Evolutionary conservation across 1,140 invertebrate genomes (phyloP).

Genomic region (Lepidurus arcticus): DNA sequence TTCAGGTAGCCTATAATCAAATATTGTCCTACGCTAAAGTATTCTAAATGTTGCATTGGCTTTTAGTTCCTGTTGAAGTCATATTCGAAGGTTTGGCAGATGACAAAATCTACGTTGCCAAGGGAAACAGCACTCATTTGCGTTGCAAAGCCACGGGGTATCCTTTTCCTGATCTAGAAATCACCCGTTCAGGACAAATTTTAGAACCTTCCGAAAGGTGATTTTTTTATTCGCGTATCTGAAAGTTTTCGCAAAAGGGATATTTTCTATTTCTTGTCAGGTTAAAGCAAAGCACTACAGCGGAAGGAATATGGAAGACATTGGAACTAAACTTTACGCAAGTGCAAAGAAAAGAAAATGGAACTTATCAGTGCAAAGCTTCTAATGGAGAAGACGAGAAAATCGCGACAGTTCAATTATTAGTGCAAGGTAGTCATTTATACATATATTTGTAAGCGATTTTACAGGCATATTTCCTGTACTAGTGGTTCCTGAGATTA

Average conservation of each 20-base stretch:
- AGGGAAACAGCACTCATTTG: conserved; percentile 31
- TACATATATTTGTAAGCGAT: background rate
- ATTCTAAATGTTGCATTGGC: background rate
- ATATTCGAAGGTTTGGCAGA: background rate
- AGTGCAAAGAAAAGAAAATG: conserved; percentile 28
- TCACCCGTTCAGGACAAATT: background rate
- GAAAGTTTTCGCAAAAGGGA: conserved; percentile 23
- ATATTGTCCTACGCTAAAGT: background rate
- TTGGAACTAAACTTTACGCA: conserved; percentile 18
- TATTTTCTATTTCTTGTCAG: conserved; percentile 30
- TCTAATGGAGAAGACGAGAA: conserved; percentile 24
- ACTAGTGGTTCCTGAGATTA: conserved; percentile 61
- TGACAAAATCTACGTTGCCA: background rate
- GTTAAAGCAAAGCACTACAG: background rate
- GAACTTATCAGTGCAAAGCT: conserved; percentile 28
- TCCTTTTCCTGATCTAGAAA: conserved; percentile 32
- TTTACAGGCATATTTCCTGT: conserved; percentile 37
- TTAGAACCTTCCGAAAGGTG: background rate
- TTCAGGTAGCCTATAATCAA: background rate
- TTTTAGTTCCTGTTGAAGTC: background rate
- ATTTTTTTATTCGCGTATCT: background rate
- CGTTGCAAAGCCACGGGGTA: conserved; percentile 37
- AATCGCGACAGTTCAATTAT: conserved; percentile 11
- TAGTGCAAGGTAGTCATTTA: background rate
- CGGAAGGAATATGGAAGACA: conserved; percentile 21